Base-by-base conservation (phyloP, 2,113 vertebrate genomes). In the Megaceryle maxima region DNA sequence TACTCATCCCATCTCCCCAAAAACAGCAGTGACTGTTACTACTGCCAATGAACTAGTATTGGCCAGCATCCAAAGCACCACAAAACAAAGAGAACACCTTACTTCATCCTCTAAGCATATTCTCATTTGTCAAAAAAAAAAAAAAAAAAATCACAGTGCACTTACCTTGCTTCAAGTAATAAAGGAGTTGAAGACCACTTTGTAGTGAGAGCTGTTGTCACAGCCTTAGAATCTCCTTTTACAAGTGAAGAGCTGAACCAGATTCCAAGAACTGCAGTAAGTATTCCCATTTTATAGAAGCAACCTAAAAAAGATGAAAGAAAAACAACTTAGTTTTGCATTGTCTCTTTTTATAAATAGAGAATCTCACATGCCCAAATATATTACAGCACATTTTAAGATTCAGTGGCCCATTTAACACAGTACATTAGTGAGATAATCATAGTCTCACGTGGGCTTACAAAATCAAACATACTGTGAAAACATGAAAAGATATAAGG, bases 101-200 rank as follows among this genome's bases (percentile, higher is more conserved):
- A 7, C 24, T 59, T 73, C 20, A 67, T n/a, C 28, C 21, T 88
- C 18, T 51, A 48, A 39, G 22, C 11, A 39, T 51, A 55, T 24
- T 88, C 67, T 78, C 46, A 83, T 35, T 64, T 26, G 20, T 46
- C 29, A 88, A 37, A 37, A 37, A 37, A 37, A 37, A 37, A 37
- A 37, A 37, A 8, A 37, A 37, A 64, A 56, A 63, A 63, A 29
- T 29, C 79, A 79, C 44, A 69, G 46, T 18, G 29, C 37, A 35
- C 87, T 94, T 97, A 99, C 99, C 99, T 99, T 97, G 98, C 98
- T 97, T 99, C 99, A 93, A 99, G 97, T 79, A 99, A 97, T 81
- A 99, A 97, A 39, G 99, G 99, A 26, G 99, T 99, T 31, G 99
- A 99, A 70, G 97, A 67, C 99, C 99, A 99, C 97, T 99, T 99